phyloP scores from a whole-genome alignment of 2,113 vertebrate species.

The Acrocephalus arundinaceus region DNA sequence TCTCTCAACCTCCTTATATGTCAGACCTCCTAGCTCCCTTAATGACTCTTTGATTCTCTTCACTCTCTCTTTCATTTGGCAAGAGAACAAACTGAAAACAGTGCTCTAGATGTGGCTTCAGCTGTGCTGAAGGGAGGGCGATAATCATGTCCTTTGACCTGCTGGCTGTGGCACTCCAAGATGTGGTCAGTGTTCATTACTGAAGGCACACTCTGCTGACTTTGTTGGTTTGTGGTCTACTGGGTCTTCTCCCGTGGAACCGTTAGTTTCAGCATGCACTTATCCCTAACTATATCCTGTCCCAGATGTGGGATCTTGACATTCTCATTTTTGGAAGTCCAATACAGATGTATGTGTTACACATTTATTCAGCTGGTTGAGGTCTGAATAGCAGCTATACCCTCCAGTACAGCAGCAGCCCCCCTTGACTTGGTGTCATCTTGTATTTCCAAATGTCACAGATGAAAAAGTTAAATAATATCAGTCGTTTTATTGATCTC shows the following conservation, averaged over 20 bases:
- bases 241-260: background rate
- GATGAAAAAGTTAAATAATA: background rate
- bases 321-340: background rate
- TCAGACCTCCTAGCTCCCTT: background rate
- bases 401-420: background rate
- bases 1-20: background rate
- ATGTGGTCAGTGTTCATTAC: background rate
- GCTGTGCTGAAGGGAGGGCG: background rate
- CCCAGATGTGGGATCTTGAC: background rate
- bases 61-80: background rate
- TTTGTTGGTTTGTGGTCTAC: background rate
- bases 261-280: background rate
- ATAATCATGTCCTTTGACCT: background rate
- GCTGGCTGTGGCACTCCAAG: background rate
- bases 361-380: background rate
- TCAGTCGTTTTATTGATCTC: background rate
- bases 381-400: background rate
- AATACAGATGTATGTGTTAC: background rate
- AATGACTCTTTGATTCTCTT: background rate
- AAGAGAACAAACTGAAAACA: background rate
- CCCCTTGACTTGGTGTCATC: background rate
- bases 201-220: background rate
- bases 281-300: background rate
- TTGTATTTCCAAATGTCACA: background rate
- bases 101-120: background rate